phyloP scores from a whole-genome alignment of 2,113 vertebrate genomes.

The Dromas ardeola region DNA sequence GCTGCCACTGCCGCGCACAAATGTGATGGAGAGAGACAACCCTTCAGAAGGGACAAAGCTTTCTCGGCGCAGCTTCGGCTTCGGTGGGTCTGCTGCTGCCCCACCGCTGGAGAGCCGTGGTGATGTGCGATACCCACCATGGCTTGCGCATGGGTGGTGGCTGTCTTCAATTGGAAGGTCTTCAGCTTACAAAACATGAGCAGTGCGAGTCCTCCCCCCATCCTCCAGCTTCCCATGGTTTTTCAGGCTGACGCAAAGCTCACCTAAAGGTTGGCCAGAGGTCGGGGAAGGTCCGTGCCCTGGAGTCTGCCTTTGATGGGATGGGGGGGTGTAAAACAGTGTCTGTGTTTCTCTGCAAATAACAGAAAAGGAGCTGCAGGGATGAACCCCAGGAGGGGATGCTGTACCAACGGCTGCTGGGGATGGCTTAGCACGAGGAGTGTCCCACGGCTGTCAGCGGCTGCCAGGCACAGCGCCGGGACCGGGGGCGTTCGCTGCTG shows the following conservation, averaged over 20 bases:
- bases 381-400: not conserved
- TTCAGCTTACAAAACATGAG: not conserved
- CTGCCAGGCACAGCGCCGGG: not conserved
- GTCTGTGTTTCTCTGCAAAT: not conserved
- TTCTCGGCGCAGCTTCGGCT: not conserved
- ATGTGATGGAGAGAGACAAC: fast-evolving
- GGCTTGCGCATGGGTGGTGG: not conserved
- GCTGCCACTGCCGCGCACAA: not conserved
- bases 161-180: fast-evolving
- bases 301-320: fast-evolving
- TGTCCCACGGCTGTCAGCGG: not conserved
- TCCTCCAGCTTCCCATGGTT: not conserved
- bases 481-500: fast-evolving
- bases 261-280: not conserved
- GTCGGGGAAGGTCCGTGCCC: fast-evolving
- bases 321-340: not conserved
- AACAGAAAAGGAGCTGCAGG: not conserved
- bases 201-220: no score
- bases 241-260: not conserved
- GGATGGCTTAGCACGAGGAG: no score
- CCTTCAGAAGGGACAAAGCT: not conserved
- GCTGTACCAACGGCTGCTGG: not conserved
- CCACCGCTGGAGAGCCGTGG: not conserved
- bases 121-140: not conserved
- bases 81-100: not conserved